A percentile compares a stretch with the other conserved stretches of the same genome.
Conservation (phyloP, 1,140 invertebrate species). For the Macrobrachium rosenbergii region DNA sequence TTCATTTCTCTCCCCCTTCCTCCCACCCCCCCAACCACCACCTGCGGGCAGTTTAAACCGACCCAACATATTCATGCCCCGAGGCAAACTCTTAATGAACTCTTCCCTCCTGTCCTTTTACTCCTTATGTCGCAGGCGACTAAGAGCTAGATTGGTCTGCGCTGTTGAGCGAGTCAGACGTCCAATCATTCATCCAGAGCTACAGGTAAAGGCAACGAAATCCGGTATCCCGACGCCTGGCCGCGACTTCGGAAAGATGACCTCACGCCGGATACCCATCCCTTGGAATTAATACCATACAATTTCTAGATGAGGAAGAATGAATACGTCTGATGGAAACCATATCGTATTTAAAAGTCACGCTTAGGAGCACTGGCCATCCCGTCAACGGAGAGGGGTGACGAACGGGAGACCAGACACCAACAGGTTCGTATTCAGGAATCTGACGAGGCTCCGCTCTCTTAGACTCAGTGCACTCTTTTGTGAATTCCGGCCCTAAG, state of each 20-base stretch:
- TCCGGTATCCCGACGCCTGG: constrained; percentile 18
- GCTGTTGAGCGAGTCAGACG: constrained; percentile 33
- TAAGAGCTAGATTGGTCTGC: constrained; percentile 26
- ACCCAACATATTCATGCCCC: constrained; percentile 3
- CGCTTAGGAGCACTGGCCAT: too few species aligned
- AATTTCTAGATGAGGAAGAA: too few species aligned
- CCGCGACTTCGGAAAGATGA: constrained; percentile 7
- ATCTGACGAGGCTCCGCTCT: too few species aligned
- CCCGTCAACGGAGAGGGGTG: too few species aligned
- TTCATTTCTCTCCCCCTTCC: neutral
- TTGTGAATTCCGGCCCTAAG: too few species aligned
- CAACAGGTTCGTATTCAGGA: too few species aligned
- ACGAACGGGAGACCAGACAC: too few species aligned
- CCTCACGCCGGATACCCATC: too few species aligned
- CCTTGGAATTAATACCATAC: too few species aligned
- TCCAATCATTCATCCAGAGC: constrained; percentile 61
- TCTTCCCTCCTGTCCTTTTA: constrained; percentile 1
- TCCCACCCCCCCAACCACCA: neutral
- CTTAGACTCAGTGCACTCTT: too few species aligned
- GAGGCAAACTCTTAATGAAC: constrained; percentile 22
- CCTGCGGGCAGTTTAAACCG: constrained; percentile 1
- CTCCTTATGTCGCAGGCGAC: neutral
- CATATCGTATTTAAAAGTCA: too few species aligned
- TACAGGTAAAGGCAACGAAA: constrained; percentile 56
- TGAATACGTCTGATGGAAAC: too few species aligned